Base-by-base conservation (phyloP, 2,113 vertebrate species). In the Andinoacara biseriatus region DNA sequence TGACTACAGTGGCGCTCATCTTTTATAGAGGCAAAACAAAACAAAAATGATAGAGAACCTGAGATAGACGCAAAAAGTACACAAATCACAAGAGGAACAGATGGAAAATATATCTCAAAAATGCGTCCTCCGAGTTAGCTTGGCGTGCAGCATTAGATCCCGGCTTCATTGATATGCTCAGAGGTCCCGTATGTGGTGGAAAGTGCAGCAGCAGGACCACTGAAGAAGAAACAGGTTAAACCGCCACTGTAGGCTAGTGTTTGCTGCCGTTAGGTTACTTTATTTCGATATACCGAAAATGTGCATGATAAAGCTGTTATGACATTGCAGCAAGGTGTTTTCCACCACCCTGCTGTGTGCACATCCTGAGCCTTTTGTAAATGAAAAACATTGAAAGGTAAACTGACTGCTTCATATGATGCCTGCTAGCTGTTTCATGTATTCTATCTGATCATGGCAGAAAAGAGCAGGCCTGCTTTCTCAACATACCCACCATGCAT, bases 391-490 rank as follows among this genome's bases (percentile, higher is more conserved):
- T 54, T 84, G 24, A 78, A 24, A 67, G 5, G 74, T 78, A 60
- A 33, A 78, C 63, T 1, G 5, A 14, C 76, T 74, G 26, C 14
- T 31, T 26, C 20, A 15, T 43, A 0, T 24, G 67, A 72, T 54
- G 20, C 54, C 35, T 22, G 59, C 69, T 9, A 10, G 13, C 26
- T 17, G 26, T 69, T 56, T 81, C 22, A 76, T 74, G n/a, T 58
- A 74, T 79, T 84, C 77, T 5, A 18, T 86, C 58, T 75, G 62
- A 80, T 90, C 46, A 86, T 20, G 33, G 46, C 11, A 77, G 57
- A 79, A 75, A 69, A 62, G 17, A 69, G 22, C 57, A 35, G 67
- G 8, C 46, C 20, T 20, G 29, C 62, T 60, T 74, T 83, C 58
- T 60, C 49, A 60, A 72, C 59, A 56, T 33, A 76, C 38, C 60